phyloP scores from a whole-genome alignment of 2,888 invertebrate species.

The Boloria selene region DNA sequence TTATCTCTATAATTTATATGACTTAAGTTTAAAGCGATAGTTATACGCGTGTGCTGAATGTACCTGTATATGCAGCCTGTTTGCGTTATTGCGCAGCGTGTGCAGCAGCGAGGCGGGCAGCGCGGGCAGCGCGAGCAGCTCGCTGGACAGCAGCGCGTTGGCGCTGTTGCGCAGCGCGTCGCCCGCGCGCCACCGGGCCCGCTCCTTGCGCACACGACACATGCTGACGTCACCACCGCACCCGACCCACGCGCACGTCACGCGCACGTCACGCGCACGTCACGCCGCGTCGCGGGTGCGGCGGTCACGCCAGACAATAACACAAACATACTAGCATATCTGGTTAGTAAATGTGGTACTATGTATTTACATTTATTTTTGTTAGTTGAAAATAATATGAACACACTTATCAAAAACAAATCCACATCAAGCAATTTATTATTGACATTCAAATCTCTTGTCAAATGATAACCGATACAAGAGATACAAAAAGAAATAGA shows the following conservation, averaged over 20 bases:
- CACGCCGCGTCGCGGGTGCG: not conserved
- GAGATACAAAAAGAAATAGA: not conserved
- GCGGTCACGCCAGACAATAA: conserved; percentile 12
- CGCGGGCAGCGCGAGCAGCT: conserved; percentile 84
- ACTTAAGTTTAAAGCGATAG: no score
- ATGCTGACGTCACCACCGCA: conserved; percentile 16
- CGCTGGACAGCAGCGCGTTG: conserved; percentile 89
- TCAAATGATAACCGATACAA: no score
- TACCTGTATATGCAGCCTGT: conserved; percentile 69
- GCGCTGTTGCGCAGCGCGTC: conserved; percentile 90
- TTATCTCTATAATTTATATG: no score
- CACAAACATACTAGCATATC: conserved; percentile 21
- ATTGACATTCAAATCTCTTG: no score
- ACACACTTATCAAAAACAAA: not conserved
- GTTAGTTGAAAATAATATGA: not conserved
- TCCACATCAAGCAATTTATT: not conserved
- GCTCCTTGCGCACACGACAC: conserved; percentile 39
- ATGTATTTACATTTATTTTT: not conserved
- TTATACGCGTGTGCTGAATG: not conserved
- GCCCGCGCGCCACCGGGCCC: conserved; percentile 48
- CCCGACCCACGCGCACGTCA: not conserved
- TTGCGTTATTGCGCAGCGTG: conserved; percentile 61
- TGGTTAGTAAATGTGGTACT: not conserved
- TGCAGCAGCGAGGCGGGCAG: conserved; percentile 78
- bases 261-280: not conserved